Evolutionary conservation across 2,797 vertebrate species (phyloP).

Genomic region (Danio tinwini): DNA sequence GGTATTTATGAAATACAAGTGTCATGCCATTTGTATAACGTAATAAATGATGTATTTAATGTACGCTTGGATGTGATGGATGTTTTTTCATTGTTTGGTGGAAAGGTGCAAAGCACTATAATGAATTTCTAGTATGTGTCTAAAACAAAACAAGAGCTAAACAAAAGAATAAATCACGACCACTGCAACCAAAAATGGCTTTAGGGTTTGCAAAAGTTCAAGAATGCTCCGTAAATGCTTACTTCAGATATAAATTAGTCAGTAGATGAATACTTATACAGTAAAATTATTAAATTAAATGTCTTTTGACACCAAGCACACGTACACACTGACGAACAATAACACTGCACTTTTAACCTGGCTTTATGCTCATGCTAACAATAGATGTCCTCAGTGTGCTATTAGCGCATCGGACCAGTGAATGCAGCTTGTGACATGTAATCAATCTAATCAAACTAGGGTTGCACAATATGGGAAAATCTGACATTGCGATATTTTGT

Average conservation of each 20-base stretch:
- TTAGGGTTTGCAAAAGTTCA: background rate
- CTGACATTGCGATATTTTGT: too few species aligned
- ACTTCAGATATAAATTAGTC: conserved; percentile 9
- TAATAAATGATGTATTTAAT: conserved; percentile 77
- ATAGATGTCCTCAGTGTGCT: too few species aligned
- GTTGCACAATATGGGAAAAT: too few species aligned
- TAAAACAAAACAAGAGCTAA: conserved; percentile 8
- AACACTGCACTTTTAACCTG: too few species aligned
- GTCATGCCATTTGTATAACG: conserved; percentile 70
- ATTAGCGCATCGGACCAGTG: too few species aligned
- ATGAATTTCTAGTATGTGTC: background rate
- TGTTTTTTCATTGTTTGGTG: conserved; percentile 51
- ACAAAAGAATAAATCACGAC: background rate
- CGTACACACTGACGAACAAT: too few species aligned
- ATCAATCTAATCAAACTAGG: too few species aligned
- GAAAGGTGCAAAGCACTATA: background rate
- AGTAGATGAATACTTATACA: background rate
- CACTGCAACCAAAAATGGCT: background rate
- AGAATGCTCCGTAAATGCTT: background rate
- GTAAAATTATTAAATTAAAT: conserved; percentile 12
- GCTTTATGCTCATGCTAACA: too few species aligned
- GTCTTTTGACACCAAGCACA: too few species aligned
- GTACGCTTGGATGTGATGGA: conserved; percentile 42
- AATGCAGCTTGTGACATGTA: too few species aligned
- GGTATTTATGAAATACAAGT: conserved; percentile 76